Base-by-base conservation (phyloP, 1,140 invertebrate genomes). In the Drosophila pallidifrons region DNA sequence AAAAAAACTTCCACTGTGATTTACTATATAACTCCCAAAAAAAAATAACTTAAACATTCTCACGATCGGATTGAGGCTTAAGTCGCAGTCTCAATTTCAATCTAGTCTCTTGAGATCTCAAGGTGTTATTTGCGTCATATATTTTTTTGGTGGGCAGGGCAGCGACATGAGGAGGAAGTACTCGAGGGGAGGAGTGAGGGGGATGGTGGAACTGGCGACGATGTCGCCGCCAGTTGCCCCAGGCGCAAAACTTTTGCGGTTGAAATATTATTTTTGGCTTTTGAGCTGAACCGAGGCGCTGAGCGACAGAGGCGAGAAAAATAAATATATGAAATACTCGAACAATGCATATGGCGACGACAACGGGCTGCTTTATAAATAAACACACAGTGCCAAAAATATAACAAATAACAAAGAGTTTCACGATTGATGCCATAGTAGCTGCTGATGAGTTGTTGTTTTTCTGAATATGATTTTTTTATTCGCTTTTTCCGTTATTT, bases 341-440 rank as follows among this genome's bases (percentile, higher is more conserved):
- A 60, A 63, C 52, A 64, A 64, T 69, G 67, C 38, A 70, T 55
- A 54, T 64, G 73, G 54, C 75, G 52, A 65, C 68, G 71, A 25
- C 20, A 3, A 25, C 20, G 20, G 20, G 47, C 58, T 47, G 75
- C 59, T 86, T 67, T 86, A 88, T 83, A 87, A 87, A 87, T 88
- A 88, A 87, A 83, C 77, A 81, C 77, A 85, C 67, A 75, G 70
- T 75, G 77, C 81, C 85, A 88, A 89, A 87, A 89, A 89, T 89
- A 89, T 88, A 79, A 73, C 77, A 81, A 68, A 78, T 75, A 78
- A 69, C 70, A 83, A 75, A 81, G 69, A 73, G 70, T 57, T 89
- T 77, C 59, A 74, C 82, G 77, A 88, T 87, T 69, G 77, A 88
- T 87, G 79, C 47, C 75, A 79, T 67, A 70, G 71, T 77, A 75